Evolutionary conservation across 2,888 invertebrate species (phyloP).

Genomic region (Hirtodrosophila duncani): DNA sequence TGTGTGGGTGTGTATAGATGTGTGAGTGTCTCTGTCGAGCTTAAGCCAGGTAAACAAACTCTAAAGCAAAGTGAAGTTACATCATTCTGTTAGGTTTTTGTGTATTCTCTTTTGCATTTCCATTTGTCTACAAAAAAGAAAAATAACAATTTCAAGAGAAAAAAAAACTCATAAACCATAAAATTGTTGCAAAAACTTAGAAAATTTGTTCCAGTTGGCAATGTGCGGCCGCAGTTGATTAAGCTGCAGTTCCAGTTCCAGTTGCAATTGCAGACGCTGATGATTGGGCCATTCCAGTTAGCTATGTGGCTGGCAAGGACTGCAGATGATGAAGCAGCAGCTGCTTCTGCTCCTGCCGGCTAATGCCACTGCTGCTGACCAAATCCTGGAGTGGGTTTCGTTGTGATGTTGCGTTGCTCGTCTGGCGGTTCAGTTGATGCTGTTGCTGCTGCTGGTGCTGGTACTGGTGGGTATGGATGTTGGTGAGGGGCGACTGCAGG

Average conservation of each 20-base stretch:
- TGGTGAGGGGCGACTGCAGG: constrained; percentile 38
- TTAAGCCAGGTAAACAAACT: no score
- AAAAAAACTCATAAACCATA: not conserved
- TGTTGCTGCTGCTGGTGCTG: constrained; percentile 4
- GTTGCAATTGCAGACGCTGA: no score
- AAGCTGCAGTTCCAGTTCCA: not conserved
- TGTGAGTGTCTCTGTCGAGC: no score
- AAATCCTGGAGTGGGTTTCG: not conserved
- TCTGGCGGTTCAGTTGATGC: not conserved
- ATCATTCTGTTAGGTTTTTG: no score
- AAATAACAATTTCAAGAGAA: not conserved
- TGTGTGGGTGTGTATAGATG: no score
- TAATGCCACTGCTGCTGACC: not conserved
- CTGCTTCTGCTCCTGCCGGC: not conserved
- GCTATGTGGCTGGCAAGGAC: constrained; percentile 46
- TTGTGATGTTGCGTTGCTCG: constrained; percentile 2
- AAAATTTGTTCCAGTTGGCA: constrained; percentile 32
- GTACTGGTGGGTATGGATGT: constrained; percentile 2
- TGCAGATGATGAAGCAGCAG: constrained; percentile 1
- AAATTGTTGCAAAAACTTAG: constrained; percentile 20
- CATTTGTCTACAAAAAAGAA: constrained; percentile 3
- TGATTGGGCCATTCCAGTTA: no score
- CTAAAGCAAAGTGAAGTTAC: no score
- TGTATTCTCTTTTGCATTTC: no score
- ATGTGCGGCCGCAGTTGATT: not conserved